Evolutionary conservation across 2,113 vertebrate species (phyloP).

Genomic region (Gallinago undulata): DNA sequence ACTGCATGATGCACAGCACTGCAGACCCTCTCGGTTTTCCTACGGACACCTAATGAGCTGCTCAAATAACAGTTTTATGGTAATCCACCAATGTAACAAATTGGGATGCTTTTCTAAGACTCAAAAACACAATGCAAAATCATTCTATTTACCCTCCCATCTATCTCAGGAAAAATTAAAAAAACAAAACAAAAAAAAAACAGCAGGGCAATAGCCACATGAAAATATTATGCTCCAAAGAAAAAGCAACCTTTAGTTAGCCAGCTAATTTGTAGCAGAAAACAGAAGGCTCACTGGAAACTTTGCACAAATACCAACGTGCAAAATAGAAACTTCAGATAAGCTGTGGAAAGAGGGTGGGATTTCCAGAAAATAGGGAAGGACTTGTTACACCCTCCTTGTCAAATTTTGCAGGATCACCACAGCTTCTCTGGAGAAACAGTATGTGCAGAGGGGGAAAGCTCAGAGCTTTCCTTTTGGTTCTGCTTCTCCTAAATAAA

Average conservation of each 20-base stretch:
- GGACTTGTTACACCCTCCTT: constrained; percentile 58
- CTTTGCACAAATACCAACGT: constrained; percentile 18
- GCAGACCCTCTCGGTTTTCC: background rate
- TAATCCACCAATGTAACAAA: background rate
- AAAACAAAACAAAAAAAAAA: background rate
- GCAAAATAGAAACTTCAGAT: constrained; percentile 63
- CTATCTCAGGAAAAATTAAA: background rate
- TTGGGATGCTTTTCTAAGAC: background rate
- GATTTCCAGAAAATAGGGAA: constrained; percentile 82
- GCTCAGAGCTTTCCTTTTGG: constrained; percentile 74
- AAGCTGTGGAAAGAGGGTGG: constrained; percentile 61
- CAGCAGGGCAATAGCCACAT: background rate
- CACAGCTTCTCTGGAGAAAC: constrained; percentile 57
- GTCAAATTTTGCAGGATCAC: constrained; percentile 74
- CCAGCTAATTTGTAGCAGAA: background rate
- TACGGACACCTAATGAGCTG: rapidly evolving
- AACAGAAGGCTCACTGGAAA: background rate
- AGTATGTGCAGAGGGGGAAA: constrained; percentile 9
- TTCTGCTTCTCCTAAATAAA: constrained; percentile 81
- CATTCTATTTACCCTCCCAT: background rate
- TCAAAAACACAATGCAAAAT: background rate
- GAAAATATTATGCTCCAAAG: background rate
- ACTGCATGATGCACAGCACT: background rate
- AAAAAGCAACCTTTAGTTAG: background rate
- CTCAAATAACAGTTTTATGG: background rate